Base-by-base conservation (phyloP, 1,140 invertebrate species). In the Zaprionus nigranus region DNA sequence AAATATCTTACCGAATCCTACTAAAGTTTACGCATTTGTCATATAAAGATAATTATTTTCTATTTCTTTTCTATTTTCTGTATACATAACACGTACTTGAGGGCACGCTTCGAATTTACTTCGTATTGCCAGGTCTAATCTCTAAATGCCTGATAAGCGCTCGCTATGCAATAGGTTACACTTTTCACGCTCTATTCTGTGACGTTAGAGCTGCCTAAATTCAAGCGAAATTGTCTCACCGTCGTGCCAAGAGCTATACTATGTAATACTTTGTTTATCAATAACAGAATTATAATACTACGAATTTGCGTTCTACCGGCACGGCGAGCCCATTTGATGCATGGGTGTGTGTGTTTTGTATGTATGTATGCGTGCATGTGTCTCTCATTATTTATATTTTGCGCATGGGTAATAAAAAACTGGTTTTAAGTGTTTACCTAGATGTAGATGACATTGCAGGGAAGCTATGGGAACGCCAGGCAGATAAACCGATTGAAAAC, bases 361-460 rank as follows among this genome's bases (percentile, higher is more conserved):
- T 13, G 58, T 24, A 36, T 62, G 34, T 28, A 34, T 61, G 56
- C 15, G 15, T 56, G 46, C 56, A 57, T 70, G 59, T 43, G 54
- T 17, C 12, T 63, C 66, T 64, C 43, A 71, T 75, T 75, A 76
- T 72, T 62, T 62, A 76, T 76, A 57, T 72, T 72, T 66, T 17
- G 57, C 61, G 36, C 56, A 56, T 65, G 62, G 62, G 30, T 30
- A 46, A 66, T 40, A 58, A 62, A 46, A 38, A 75, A 76, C 74
- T 68, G 68, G 74, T 76, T 76, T 76, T 38, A 56, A 46, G 46
- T 76, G 69, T 76, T 65, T 76, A 66, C 57, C 54, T 65, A 57
- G 30, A 51, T 63, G 36, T 36, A 51, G 46, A 67, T 68, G 51
- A 46, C 53, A 75, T 63, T 58, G 13, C 72, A 65, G 62, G 49